phyloP scores from a whole-genome alignment of 2,113 vertebrate genomes.

The Apistogramma diplotaenia region DNA sequence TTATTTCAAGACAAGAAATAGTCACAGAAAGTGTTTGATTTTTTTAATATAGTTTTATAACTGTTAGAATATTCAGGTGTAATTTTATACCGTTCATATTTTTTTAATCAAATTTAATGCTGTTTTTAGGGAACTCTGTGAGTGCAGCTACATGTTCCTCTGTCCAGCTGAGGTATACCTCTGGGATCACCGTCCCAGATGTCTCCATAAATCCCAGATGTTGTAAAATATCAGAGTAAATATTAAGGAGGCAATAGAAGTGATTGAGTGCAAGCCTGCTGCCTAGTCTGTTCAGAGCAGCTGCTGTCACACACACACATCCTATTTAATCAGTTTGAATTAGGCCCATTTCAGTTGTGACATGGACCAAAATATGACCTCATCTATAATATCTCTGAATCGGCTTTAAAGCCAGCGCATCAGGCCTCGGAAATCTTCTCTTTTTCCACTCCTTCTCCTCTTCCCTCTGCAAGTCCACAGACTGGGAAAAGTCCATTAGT shows the following conservation, averaged over 20 bases:
- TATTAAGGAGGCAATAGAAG: background rate
- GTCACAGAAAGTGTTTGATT: background rate
- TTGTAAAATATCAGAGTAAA: constrained; percentile 10
- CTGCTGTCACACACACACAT: background rate
- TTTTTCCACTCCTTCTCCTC: background rate
- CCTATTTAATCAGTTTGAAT: background rate
- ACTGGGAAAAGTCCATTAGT: constrained; percentile 38
- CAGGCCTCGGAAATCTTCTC: background rate
- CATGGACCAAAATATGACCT: background rate
- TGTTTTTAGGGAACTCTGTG: background rate
- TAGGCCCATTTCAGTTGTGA: background rate
- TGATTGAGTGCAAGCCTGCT: constrained; percentile 1
- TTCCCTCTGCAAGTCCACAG: background rate
- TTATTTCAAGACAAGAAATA: background rate
- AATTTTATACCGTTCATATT: background rate
- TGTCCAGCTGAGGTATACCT: background rate
- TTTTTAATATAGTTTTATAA: background rate
- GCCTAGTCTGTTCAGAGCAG: constrained; percentile 11
- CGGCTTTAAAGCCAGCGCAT: background rate
- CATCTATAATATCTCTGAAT: background rate
- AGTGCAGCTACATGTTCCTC: background rate
- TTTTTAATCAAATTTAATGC: background rate
- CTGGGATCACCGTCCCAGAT: background rate
- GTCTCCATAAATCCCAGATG: background rate
- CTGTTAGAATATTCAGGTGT: background rate